Conservation (phyloP, 2,113 vertebrate genomes). For the Riparia riparia region DNA sequence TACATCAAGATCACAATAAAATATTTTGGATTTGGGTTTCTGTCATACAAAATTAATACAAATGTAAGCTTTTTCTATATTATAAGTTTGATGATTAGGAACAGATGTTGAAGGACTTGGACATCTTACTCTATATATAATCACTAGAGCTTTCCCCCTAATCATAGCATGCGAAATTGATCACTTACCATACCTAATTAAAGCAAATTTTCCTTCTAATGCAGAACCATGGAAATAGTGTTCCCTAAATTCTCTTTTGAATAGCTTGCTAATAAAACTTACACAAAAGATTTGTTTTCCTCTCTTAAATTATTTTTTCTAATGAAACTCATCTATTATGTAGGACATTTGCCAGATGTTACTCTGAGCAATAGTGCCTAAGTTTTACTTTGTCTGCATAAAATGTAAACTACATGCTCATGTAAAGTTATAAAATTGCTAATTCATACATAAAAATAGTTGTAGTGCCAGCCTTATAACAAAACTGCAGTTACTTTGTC, state of each 20-base stretch:
- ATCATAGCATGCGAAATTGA: constrained; percentile 29
- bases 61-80: not conserved
- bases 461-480: not conserved
- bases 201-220: constrained; percentile 23
- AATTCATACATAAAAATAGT: not conserved
- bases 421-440: not conserved
- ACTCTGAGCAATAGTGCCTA: not conserved
- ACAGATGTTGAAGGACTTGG: not conserved
- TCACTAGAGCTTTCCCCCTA: not conserved
- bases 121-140: not conserved
- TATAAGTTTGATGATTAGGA: not conserved
- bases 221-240: not conserved
- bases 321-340: not conserved
- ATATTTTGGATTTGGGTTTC: not conserved
- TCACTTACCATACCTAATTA: constrained; percentile 47
- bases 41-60: not conserved
- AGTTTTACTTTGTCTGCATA: not conserved
- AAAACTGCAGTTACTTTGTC: not conserved
- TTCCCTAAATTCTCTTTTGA: constrained; percentile 4
- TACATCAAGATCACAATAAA: not conserved
- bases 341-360: not conserved
- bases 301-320: constrained; percentile 2
- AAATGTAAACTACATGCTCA: not conserved
- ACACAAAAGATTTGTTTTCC: not conserved
- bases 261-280: constrained; percentile 9